Conservation (phyloP, 2,113 vertebrate genomes). For the Misgurnus anguillicaudatus region DNA sequence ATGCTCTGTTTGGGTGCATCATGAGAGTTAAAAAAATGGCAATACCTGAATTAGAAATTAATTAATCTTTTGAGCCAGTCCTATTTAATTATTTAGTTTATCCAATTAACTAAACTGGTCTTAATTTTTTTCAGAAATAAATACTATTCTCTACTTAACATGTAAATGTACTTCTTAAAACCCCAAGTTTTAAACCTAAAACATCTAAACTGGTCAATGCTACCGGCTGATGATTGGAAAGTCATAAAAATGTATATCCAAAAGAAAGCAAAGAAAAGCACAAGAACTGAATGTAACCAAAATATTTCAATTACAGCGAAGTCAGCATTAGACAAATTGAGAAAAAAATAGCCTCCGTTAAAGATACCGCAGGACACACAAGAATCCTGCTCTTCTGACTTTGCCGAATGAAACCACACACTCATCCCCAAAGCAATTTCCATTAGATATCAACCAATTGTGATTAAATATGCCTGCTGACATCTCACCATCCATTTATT, state of each 20-base stretch:
- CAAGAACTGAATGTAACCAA: conserved; percentile 52
- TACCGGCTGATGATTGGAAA: background rate
- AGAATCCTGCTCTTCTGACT: conserved; percentile 43
- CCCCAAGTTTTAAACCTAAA: background rate
- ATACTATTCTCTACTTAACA: no score
- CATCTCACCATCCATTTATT: conserved; percentile 24
- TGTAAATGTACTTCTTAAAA: no score
- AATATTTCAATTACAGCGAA: conserved; percentile 60
- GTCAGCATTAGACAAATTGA: conserved; percentile 45
- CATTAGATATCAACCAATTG: conserved; percentile 10
- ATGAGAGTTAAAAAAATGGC: no score
- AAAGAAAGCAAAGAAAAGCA: conserved; percentile 57
- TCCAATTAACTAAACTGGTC: no score
- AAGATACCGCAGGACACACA: conserved; percentile 52
- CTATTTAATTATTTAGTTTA: no score
- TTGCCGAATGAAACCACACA: conserved; percentile 32
- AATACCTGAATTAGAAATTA: no score
- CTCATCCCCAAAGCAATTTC: conserved; percentile 35
- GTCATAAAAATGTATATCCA: conserved; percentile 45
- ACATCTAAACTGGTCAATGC: background rate
- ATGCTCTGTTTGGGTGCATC: no score
- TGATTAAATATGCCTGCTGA: conserved; percentile 28
- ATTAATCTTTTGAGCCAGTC: no score
- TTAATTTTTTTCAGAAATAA: no score
- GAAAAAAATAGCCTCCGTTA: conserved; percentile 48